These are phyloP conservation scores for Protonibea diacanthus DNA, from an alignment of 2,797 vertebrate genomes.

Conservation along the genomic window DNA sequence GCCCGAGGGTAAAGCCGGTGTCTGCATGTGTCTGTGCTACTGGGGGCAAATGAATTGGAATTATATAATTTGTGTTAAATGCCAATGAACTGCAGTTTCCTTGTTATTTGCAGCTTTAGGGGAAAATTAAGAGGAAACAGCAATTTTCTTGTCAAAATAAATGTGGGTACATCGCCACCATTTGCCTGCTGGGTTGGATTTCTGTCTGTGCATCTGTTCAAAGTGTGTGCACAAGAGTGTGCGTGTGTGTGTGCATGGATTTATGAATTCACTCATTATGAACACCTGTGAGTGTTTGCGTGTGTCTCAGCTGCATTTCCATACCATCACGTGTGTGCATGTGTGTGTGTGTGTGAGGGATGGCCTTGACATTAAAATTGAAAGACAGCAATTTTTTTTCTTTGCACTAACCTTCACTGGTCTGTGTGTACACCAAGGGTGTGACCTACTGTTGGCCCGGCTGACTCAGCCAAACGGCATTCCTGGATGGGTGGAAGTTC, in stretches of 20 bases:
- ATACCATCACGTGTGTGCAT: constrained; percentile 7
- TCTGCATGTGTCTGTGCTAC: constrained; percentile 19
- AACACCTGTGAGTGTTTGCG: constrained; percentile 27
- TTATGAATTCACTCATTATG: constrained; percentile 48
- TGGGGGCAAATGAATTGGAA: constrained; percentile 15
- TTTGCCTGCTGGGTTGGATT: constrained; percentile 26
- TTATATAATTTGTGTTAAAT: constrained; percentile 37
- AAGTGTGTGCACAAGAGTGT: not conserved
- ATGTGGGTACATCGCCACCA: not conserved
- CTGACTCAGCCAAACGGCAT: constrained; percentile 74
- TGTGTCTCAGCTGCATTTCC: constrained; percentile 8
- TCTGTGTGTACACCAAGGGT: constrained; percentile 60
- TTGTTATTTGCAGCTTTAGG: constrained; percentile 19
- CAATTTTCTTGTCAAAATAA: constrained; percentile 39
- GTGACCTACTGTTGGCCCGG: constrained; percentile 54
- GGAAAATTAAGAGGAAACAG: constrained; percentile 17
- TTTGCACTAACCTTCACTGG: constrained; percentile 43
- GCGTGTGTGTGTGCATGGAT: not conserved
- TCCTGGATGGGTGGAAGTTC: constrained; percentile 49
- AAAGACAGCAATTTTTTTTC: constrained; percentile 28
- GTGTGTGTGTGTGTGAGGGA: not conserved
- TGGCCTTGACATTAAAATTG: constrained; percentile 25
- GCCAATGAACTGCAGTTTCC: constrained; percentile 20
- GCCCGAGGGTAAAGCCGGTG: constrained; percentile 6
- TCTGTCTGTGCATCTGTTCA: constrained; percentile 11